These are phyloP conservation scores for Pteromalus puparum DNA, from an alignment of 1,140 invertebrate species.

Conservation along the genomic window DNA sequence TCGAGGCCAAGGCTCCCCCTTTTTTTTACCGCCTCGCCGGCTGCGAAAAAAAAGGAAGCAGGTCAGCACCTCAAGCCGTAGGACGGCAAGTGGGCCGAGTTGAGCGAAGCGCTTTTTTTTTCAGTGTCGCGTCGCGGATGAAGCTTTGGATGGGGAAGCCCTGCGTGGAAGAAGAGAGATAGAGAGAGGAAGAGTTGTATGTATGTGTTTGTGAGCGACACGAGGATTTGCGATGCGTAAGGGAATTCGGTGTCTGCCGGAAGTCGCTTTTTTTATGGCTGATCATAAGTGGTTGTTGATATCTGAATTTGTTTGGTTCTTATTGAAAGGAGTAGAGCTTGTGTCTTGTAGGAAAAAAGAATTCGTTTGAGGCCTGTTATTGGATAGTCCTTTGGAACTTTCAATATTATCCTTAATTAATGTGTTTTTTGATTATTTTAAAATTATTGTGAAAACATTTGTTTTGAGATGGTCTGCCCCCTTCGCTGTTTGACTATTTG, in stretches of 20 bases:
- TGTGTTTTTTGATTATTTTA: no score
- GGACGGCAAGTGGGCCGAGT: not conserved
- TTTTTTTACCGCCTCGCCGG: not conserved
- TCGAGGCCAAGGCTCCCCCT: not conserved
- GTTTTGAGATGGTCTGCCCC: no score
- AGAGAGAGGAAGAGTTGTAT: no score
- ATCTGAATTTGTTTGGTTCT: no score
- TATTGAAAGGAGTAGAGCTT: no score
- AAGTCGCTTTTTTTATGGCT: not conserved
- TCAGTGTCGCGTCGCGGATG: not conserved
- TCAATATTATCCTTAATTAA: no score
- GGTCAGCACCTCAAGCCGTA: constrained; percentile 4
- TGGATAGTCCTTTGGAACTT: no score
- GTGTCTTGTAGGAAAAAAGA: no score
- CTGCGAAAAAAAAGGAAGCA: constrained; percentile 10
- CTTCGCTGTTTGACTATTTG: no score
- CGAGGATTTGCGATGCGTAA: not conserved
- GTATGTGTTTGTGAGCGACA: not conserved
- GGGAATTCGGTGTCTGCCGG: not conserved
- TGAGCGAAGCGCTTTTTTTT: not conserved
- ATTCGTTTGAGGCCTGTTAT: no score
- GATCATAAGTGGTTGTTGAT: no score
- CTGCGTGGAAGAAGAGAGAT: not conserved
- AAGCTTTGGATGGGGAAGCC: not conserved
- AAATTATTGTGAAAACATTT: no score